Percentiles rank a stretch among this genome's conserved stretches.
phyloP scores from a whole-genome alignment of 2,888 invertebrate species.

The Drosophila limbata region DNA sequence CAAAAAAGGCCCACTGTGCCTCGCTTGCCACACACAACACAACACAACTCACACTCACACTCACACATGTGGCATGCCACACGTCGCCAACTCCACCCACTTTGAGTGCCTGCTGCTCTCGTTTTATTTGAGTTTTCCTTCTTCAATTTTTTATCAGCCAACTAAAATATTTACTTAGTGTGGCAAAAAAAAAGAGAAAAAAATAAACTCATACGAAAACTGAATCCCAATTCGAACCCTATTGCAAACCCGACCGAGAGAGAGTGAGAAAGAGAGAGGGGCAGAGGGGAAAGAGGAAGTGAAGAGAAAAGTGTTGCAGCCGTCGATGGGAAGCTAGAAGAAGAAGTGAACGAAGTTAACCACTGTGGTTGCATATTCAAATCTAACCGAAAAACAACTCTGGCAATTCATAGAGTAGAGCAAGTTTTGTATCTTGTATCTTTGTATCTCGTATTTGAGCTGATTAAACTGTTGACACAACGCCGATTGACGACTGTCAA shows the following conservation, averaged over 20 bases:
- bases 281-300: constrained; percentile 12
- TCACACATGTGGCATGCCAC: constrained; percentile 24
- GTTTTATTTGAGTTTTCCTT: constrained; percentile 24
- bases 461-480: constrained; percentile 76
- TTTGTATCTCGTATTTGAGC: constrained; percentile 71
- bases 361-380: constrained; percentile 43
- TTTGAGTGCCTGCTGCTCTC: constrained; percentile 14
- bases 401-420: constrained; percentile 18
- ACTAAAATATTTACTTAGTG: constrained; percentile 66
- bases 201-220: constrained; percentile 9
- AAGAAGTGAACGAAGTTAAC: background rate
- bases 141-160: constrained; percentile 50
- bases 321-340: constrained; percentile 17
- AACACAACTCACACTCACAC: constrained; percentile 1
- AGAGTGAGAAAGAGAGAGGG: constrained; percentile 12
- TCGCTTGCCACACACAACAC: background rate
- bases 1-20: background rate
- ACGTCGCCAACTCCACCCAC: constrained; percentile 27
- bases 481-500: constrained; percentile 52
- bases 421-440: constrained; percentile 33
- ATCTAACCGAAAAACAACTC: constrained; percentile 55
- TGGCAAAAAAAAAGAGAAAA: constrained; percentile 17
- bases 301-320: constrained; percentile 21
- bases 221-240: constrained; percentile 14
- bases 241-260: constrained; percentile 6